phyloP scores from a whole-genome alignment of 2,797 vertebrate genomes.

The Nannoperca australis region DNA sequence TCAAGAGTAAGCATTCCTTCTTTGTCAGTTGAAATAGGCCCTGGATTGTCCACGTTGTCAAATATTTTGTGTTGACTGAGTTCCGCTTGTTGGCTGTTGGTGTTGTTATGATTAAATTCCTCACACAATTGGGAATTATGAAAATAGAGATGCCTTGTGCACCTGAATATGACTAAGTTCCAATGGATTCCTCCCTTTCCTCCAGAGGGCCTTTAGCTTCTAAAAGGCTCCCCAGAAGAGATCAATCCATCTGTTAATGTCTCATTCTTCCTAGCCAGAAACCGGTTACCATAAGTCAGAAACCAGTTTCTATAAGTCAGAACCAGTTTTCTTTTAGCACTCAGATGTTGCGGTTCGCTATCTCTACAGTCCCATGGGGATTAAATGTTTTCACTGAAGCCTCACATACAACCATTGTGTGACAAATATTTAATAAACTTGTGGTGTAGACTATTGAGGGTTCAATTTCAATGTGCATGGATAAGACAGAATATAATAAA shows the following conservation, averaged over 20 bases:
- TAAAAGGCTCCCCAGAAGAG: not conserved
- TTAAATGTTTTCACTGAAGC: not conserved
- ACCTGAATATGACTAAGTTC: not conserved
- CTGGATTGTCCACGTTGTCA: not conserved
- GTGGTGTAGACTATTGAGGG: not conserved
- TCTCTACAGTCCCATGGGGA: not conserved
- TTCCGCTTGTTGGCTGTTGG: not conserved
- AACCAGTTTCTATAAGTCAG: not conserved
- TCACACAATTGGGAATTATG: not conserved
- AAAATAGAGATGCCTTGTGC: not conserved
- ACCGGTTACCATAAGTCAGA: not conserved
- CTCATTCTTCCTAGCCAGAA: not conserved
- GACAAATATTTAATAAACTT: not conserved
- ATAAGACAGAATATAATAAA: slow-evolving; percentile 2
- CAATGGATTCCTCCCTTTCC: not conserved
- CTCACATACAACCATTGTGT: not conserved
- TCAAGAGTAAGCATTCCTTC: not conserved
- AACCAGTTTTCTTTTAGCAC: not conserved
- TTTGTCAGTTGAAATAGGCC: not conserved
- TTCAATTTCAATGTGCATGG: not conserved
- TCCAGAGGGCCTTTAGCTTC: not conserved
- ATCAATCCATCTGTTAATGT: not conserved
- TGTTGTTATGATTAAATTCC: not conserved
- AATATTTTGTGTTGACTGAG: not conserved
- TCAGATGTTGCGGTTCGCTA: not conserved